Conservation (phyloP, 2,797 vertebrate genomes). For the Novumbra hubbsi region DNA sequence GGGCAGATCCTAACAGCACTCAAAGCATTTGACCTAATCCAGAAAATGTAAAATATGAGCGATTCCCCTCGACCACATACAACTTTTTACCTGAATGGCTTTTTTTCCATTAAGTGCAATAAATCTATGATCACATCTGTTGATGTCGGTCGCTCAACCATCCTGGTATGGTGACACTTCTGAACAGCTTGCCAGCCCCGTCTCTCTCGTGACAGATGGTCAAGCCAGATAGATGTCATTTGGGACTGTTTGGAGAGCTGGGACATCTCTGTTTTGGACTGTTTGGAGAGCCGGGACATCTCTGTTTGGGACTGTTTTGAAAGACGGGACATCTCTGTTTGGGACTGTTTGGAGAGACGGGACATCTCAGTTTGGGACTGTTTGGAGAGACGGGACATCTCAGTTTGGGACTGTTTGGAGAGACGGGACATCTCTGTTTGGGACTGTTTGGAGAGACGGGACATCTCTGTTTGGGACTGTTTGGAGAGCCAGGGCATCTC, state of each 20-base stretch:
- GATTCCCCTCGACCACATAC: too few species aligned
- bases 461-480: slow-evolving; percentile 2
- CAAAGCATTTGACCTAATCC: too few species aligned
- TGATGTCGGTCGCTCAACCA: background rate
- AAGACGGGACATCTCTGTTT: slow-evolving; percentile 8
- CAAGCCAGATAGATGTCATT: slow-evolving; percentile 1
- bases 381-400: slow-evolving; percentile 2
- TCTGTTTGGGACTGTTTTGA: background rate
- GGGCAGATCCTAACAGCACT: background rate
- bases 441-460: slow-evolving; percentile 1
- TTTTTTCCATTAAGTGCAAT: background rate
- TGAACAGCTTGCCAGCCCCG: background rate
- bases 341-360: background rate
- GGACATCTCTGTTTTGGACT: slow-evolving; percentile 2
- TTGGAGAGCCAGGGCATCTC: slow-evolving; percentile 3
- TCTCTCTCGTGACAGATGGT: slow-evolving; percentile 4
- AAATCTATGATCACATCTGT: slow-evolving; percentile 2
- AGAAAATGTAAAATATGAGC: too few species aligned
- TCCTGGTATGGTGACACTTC: slow-evolving; percentile 6
- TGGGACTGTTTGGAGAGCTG: background rate
- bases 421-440: slow-evolving; percentile 7
- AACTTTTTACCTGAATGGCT: background rate
- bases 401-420: background rate
- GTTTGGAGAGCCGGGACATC: background rate
- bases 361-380: slow-evolving; percentile 1